phyloP scores from a whole-genome alignment of 2,888 invertebrate species.

The Epirrita christyi region DNA sequence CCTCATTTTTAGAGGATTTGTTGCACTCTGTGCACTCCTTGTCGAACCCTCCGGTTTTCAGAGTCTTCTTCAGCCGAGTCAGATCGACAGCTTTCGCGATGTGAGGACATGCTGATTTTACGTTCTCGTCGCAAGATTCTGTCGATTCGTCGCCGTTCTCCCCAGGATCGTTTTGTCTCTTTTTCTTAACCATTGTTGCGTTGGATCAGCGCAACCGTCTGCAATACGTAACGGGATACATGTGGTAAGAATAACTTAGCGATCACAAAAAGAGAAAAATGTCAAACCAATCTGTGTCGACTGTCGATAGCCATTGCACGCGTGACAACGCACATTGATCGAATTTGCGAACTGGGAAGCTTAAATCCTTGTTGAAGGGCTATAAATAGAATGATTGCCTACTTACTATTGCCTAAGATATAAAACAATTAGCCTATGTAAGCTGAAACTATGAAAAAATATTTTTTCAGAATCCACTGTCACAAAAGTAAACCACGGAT shows the following conservation, averaged over 20 bases:
- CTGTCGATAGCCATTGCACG: slow-evolving; percentile 72
- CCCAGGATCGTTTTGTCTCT: slow-evolving; percentile 88
- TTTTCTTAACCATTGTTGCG: slow-evolving; percentile 89
- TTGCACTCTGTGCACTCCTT: slow-evolving; percentile 85
- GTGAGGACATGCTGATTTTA: slow-evolving; percentile 87
- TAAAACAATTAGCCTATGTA: slow-evolving; percentile 50
- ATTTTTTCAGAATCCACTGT: too few relatives aligned
- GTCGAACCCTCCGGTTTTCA: slow-evolving; percentile 81
- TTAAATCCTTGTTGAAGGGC: slow-evolving; percentile 39
- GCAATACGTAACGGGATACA: slow-evolving; percentile 82
- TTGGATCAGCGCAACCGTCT: slow-evolving; percentile 67
- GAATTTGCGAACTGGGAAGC: slow-evolving; percentile 39
- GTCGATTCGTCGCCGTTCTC: slow-evolving; percentile 88
- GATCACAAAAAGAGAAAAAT: slow-evolving; percentile 81
- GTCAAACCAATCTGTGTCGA: slow-evolving; percentile 79
- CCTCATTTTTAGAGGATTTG: slow-evolving; percentile 72
- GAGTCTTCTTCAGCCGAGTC: slow-evolving; percentile 82
- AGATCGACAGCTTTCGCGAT: slow-evolving; percentile 88
- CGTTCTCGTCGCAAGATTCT: slow-evolving; percentile 89
- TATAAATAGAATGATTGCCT: slow-evolving; percentile 47
- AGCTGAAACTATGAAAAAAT: slow-evolving; percentile 52
- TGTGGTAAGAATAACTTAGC: slow-evolving; percentile 79
- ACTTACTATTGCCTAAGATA: slow-evolving; percentile 77
- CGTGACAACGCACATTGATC: slow-evolving; percentile 82
- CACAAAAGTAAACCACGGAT: slow-evolving; percentile 72